Evolutionary conservation across 2,113 vertebrate genomes (phyloP), one percentile per base, ranked within the genome.

Genomic region (Hypomesus transpacificus): DNA sequence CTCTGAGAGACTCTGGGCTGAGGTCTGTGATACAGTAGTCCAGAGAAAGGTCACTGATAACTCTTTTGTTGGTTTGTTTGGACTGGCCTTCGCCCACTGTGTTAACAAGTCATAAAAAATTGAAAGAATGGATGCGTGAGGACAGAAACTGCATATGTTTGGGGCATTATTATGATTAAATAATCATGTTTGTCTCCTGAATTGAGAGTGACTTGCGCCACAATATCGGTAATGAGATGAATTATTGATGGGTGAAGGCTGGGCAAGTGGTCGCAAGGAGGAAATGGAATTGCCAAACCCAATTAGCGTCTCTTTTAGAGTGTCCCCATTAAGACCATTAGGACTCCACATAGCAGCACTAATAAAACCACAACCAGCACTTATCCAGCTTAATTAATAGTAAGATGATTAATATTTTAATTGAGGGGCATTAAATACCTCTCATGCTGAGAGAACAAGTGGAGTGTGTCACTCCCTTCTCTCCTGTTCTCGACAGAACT

Each of bases 131-230:
- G 81, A 89, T 83, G 80, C 84, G 68, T 1, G 75, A 82, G 81
- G 82, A 89, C 84, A 87, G 61, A 72, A 87, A 86, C 84, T 91
- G 92, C 93, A 92, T 94, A 92, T 94, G 91, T 93, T 94, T 94
- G 87, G 90, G 87, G 87, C 93, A 89, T 95, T 92, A 93, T 95
- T 93, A 93, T 95, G 94, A 93, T 95, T 94, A 94, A 95, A 94
- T 94, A 94, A 93, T 93, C 87, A 91, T 94, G 93, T 95, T 95
- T 94, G 92, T 93, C 92, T 93, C 90, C 89, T 83, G 92, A 93
- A 95, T 92, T 93, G 92, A 94, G 94, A 95, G 94, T 93, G 95
- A 94, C 93, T 93, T 85, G 90, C 86, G 89, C 93, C 89, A 92
- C 91, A 91, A 93, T 91, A 91, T 91, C 88, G 89, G 94, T 93